phyloP scores from a whole-genome alignment of 2,113 vertebrate species.

The Hydrolagus affinis region DNA sequence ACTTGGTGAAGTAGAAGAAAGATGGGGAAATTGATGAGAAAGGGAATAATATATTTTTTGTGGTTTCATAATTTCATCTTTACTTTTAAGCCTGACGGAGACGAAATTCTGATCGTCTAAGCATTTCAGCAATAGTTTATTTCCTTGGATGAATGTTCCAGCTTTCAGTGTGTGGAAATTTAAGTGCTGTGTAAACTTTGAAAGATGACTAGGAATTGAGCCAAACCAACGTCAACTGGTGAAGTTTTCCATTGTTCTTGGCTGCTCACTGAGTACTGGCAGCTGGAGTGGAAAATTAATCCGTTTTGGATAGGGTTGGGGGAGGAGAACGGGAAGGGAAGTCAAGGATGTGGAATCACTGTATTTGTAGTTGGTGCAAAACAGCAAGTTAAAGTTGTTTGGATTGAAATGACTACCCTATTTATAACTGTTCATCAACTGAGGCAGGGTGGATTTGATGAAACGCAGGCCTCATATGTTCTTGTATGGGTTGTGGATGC shows the following conservation, averaged over 20 bases:
- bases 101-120: neutral
- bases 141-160: neutral
- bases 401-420: neutral
- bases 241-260: conserved; percentile 3
- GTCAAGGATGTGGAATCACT: neutral
- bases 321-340: neutral
- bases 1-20: neutral
- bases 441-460: neutral
- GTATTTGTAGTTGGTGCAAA: neutral
- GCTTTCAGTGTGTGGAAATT: conserved; percentile 5
- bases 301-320: neutral
- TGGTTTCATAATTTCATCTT: neutral
- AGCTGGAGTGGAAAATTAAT: conserved; percentile 6
- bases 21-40: neutral
- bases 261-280: neutral
- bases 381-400: too few relatives aligned
- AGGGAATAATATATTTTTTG: neutral
- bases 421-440: neutral
- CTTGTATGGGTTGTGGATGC: too few relatives aligned
- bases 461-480: neutral
- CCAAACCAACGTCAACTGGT: conserved; percentile 9
- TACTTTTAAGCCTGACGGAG: neutral
- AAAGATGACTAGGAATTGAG: neutral
- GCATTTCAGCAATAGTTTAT: neutral
- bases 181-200: neutral